Evolutionary conservation across 2,888 invertebrate genomes (phyloP).

Genomic region (Cactoblastis cactorum): DNA sequence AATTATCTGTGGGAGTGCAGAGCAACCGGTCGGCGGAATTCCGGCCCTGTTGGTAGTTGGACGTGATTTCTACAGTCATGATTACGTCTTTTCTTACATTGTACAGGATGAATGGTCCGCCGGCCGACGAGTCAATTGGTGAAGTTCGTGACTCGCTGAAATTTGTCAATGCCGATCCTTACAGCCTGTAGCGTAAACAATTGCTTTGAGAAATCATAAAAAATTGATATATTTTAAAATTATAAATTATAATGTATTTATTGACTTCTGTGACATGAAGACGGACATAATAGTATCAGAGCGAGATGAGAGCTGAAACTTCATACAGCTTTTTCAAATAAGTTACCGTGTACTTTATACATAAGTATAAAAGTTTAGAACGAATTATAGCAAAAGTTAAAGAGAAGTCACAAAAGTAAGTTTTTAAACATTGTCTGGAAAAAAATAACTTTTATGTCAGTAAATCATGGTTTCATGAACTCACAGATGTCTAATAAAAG

Average conservation of each 20-base stretch:
- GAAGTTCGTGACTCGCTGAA: constrained; percentile 46
- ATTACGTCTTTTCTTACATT: constrained; percentile 73
- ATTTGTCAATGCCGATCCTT: constrained; percentile 26
- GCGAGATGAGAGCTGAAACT: too few relatives aligned
- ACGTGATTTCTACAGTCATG: constrained; percentile 70
- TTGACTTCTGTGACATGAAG: too few relatives aligned
- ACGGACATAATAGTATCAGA: too few relatives aligned
- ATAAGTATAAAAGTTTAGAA: too few relatives aligned
- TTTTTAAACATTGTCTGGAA: too few relatives aligned
- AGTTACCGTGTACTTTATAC: too few relatives aligned
- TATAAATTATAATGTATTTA: not conserved
- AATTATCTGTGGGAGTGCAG: constrained; percentile 51
- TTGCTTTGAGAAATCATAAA: not conserved
- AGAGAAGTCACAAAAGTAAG: too few relatives aligned
- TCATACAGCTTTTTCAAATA: too few relatives aligned
- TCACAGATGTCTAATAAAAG: too few relatives aligned
- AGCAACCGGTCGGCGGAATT: constrained; percentile 61
- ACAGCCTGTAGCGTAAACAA: constrained; percentile 15
- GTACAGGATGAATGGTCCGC: constrained; percentile 57
- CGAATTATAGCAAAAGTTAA: too few relatives aligned
- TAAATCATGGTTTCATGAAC: too few relatives aligned
- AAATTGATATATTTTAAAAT: not conserved
- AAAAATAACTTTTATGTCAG: too few relatives aligned
- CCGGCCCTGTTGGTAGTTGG: constrained; percentile 66
- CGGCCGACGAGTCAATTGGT: constrained; percentile 59